Percentiles rank a stretch among this genome's conserved stretches.
Conservation (phyloP, 2,888 invertebrate species). For the Cheilosia vernalis region DNA sequence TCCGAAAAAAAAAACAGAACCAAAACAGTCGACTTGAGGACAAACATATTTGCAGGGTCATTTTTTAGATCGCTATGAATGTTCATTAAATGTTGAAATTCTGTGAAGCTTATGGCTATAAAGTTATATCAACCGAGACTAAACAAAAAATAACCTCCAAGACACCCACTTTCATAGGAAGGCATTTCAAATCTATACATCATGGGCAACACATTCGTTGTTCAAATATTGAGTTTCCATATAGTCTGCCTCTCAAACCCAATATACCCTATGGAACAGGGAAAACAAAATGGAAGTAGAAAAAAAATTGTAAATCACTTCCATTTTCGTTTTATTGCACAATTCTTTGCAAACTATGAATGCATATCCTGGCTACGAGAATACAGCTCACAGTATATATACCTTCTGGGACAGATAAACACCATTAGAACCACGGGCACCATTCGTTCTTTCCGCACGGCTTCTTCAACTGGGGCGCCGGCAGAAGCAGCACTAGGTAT, state of each 20-base stretch:
- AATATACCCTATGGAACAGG: slow-evolving; percentile 15
- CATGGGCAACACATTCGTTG: too few species aligned
- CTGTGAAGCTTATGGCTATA: too few species aligned
- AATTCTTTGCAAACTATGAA: slow-evolving; percentile 39
- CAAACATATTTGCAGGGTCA: too few species aligned
- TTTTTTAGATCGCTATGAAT: too few species aligned
- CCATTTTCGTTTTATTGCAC: slow-evolving; percentile 24
- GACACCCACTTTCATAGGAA: too few species aligned
- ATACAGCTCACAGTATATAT: slow-evolving; percentile 6
- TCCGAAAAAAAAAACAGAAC: too few species aligned
- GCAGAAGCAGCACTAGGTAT: background rate
- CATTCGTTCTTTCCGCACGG: slow-evolving; percentile 51
- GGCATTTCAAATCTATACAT: too few species aligned
- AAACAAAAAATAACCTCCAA: too few species aligned
- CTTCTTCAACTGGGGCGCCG: slow-evolving; percentile 25
- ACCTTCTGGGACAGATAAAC: slow-evolving; percentile 39
- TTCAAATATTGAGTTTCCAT: too few species aligned
- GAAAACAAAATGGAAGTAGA: background rate
- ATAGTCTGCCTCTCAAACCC: background rate
- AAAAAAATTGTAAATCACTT: slow-evolving; percentile 15
- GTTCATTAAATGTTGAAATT: too few species aligned
- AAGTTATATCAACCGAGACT: too few species aligned
- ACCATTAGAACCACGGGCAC: slow-evolving; percentile 54
- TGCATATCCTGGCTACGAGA: slow-evolving; percentile 23
- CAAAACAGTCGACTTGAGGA: too few species aligned